These are phyloP conservation scores for Chloropsis hardwickii DNA, from an alignment of 2,113 vertebrate genomes.

Conservation along the genomic window DNA sequence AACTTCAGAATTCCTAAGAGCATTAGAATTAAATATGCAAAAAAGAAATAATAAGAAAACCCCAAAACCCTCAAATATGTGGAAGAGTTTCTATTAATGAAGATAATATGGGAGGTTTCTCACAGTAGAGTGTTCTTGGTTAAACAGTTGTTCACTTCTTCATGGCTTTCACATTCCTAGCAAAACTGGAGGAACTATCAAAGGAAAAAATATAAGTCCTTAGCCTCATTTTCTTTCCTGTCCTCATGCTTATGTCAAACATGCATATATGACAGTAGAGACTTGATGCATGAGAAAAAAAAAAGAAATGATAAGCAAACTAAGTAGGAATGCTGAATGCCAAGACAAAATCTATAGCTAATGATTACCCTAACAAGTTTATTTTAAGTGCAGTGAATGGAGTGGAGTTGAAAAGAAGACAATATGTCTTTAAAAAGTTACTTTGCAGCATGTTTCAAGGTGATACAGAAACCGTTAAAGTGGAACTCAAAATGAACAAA, in stretches of 20 bases:
- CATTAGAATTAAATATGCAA: neutral
- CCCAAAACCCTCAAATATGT: neutral
- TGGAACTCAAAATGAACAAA: neutral
- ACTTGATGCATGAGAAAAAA: neutral
- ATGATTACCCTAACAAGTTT: neutral
- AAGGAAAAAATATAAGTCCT: neutral
- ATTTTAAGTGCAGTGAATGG: neutral
- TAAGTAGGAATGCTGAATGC: neutral
- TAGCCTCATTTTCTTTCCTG: neutral
- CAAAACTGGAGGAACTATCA: neutral
- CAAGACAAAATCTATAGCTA: neutral
- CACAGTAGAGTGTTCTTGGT: neutral
- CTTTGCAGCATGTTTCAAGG: neutral
- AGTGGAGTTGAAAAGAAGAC: neutral
- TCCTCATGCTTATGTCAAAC: neutral
- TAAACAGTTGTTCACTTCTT: neutral
- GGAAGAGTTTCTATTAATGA: neutral
- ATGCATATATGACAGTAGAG: neutral
- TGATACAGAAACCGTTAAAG: neutral
- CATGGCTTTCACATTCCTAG: neutral
- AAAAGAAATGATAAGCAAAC: neutral
- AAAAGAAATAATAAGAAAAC: neutral
- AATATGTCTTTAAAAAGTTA: neutral
- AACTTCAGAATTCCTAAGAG: neutral
- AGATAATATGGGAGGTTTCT: neutral